Evolutionary conservation across 2,797 vertebrate genomes (phyloP), one percentile per base, ranked within the genome.

Genomic region (Acipenser transmontanus): DNA sequence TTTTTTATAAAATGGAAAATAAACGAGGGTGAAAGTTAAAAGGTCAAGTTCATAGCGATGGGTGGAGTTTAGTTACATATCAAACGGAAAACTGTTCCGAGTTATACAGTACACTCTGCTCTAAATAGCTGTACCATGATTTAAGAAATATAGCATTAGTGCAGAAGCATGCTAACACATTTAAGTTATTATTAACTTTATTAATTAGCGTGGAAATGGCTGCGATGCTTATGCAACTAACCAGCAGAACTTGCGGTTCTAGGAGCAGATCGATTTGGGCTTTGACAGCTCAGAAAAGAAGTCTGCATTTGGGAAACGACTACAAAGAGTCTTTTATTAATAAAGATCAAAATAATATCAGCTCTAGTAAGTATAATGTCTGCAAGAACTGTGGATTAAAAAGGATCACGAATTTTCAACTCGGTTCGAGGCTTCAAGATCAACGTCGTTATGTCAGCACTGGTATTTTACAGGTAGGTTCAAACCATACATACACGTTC

Each of bases 391-490:
- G 76, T 50, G 68, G 59, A 60, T 70, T 71, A 17, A 59, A 13
- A 3, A 20, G 63, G 12, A n/a, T 63, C 6, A 69, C 69, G 0
- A 64, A 51, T 14, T 61, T 76, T 52, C 56, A 71, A 48, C 63
- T 68, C 64, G 8, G 14, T 69, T 6, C 67, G 13, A 68, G 62
- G 49, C 76, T 72, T 34, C 34, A 34, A 34, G 34, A 34, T 52
- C 72, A 74, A 17, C 67, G 69, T n/a, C 71, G 61, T 62, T 68
- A 60, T 6, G 47, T 73, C 2, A 66, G 59, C 7, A 61, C 73
- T n/a, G 70, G 71, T 68, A 8, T 84, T 59, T 70, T 85, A 13
- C 74, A 86, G 84, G 89, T 91, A 71, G 73, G 74, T 48, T 59
- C 4, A 3, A 13, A 14, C 52, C n/a, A 17, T 9, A 48, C 1